These are phyloP conservation scores for Silvanus unidentatus DNA, from an alignment of 2,888 invertebrate genomes.

Conservation along the genomic window DNA sequence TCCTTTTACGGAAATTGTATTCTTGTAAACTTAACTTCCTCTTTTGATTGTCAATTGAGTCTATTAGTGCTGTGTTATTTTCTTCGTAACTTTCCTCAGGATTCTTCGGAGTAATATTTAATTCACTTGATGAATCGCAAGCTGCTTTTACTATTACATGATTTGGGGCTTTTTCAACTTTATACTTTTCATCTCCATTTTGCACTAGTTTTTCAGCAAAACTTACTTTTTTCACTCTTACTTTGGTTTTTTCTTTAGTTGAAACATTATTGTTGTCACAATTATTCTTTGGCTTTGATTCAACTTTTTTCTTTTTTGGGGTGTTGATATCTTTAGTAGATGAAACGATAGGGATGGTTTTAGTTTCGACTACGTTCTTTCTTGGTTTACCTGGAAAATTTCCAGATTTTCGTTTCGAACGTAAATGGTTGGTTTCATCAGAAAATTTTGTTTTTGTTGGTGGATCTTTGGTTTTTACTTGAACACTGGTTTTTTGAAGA, in stretches of 20 bases:
- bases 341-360: too few relatives aligned
- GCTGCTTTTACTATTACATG: conserved; percentile 1
- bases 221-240: conserved; percentile 5
- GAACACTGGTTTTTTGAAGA: too few relatives aligned
- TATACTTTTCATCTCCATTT: conserved; percentile 4
- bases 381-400: too few relatives aligned
- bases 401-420: too few relatives aligned
- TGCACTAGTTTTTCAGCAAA: not conserved
- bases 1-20: conserved; percentile 32
- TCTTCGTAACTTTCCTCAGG: too few relatives aligned
- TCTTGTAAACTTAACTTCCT: conserved; percentile 31
- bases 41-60: conserved; percentile 9
- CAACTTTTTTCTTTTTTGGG: not conserved
- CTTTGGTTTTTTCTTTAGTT: conserved; percentile 19
- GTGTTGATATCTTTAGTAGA: not conserved
- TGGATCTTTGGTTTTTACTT: too few relatives aligned
- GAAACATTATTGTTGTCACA: conserved; percentile 17
- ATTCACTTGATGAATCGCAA: too few relatives aligned
- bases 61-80: too few relatives aligned
- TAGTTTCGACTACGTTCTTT: too few relatives aligned
- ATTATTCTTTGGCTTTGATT: conserved; percentile 6
- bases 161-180: conserved; percentile 8
- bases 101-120: too few relatives aligned
- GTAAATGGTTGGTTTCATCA: too few relatives aligned
- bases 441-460: too few relatives aligned